Base-by-base conservation (phyloP, 2,797 vertebrate genomes). In the Bovichtus variegatus region DNA sequence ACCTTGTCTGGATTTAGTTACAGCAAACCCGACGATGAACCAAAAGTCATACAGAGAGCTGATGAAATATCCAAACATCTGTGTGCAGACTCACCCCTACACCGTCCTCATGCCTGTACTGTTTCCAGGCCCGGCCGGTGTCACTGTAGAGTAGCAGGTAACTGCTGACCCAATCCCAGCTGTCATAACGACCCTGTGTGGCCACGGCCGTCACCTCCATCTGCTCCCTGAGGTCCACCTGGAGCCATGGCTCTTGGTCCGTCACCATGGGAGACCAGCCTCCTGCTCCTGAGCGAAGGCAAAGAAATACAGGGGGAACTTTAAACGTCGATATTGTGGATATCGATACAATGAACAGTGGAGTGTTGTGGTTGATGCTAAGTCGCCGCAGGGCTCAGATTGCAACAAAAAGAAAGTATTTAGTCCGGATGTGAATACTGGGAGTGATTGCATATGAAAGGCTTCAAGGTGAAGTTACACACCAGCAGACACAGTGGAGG, bases 71-170 rank as follows among this genome's bases (percentile, higher is more conserved):
- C n/a, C n/a, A 43, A 59, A 41, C 38, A 16, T 60, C 38, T 0
- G 18, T 1, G 1, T 13, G 40, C 9, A 66, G 46, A 94, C 97
- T 93, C 95, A 99, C 98, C 97, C 95, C 97, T 23, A 97, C 81
- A 11, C 90, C 90, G 74, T 98, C 97, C 19, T 98, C 97, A 31
- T 98, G 95, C 40, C 96, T 90, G 92, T 98, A 97, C 75, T 96
- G 96, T 55, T 94, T 98, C 98, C 98, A 99, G 84, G 96, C 95
- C 46, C 90, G 95, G 18, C 97, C 97, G 0, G 97, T 98, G 93
- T 99, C 98, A 2, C 98, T 99, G 94, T 96, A 97, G 91, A 99
- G 96, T 51, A 99, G 95, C 2, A 87, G 92, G 51, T 97, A 99
- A 66, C 94, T 94, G 19, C 94, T 97, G 84, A 98, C 96, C 98